These are phyloP conservation scores for Anarsia innoxiella DNA, from an alignment of 2,888 invertebrate genomes.

Conservation along the genomic window DNA sequence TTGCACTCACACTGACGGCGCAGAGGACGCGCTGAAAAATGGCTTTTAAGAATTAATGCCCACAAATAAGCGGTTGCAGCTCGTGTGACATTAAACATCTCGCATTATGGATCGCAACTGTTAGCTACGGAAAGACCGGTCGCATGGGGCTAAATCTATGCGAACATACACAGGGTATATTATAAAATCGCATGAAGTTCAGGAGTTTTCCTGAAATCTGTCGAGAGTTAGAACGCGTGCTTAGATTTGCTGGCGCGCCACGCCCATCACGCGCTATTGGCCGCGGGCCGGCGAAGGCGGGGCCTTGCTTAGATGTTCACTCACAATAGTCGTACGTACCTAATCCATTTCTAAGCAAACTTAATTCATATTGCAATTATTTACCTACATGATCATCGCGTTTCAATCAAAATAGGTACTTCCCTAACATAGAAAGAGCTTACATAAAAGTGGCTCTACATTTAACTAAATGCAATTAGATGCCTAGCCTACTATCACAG, in stretches of 20 bases:
- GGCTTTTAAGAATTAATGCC: conserved; percentile 62
- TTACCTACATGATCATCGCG: too few species aligned
- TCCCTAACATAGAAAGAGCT: too few species aligned
- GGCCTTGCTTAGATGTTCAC: conserved; percentile 67
- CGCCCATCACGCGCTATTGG: conserved; percentile 65
- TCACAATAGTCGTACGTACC: too few species aligned
- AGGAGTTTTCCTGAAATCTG: conserved; percentile 6
- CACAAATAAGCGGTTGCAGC: conserved; percentile 61
- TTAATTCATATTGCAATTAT: too few species aligned
- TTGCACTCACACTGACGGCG: conserved; percentile 48
- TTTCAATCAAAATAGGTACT: too few species aligned
- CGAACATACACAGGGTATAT: neutral
- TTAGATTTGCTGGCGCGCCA: conserved; percentile 56
- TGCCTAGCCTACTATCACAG: too few species aligned
- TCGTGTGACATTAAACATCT: conserved; percentile 51
- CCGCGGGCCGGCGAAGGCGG: conserved; percentile 56
- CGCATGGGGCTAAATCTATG: conserved; percentile 4
- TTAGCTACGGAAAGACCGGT: conserved; percentile 32
- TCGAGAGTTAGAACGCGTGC: conserved; percentile 20
- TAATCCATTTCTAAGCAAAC: too few species aligned
- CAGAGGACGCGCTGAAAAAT: conserved; percentile 62
- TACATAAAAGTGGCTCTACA: too few species aligned
- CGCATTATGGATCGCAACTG: conserved; percentile 41
- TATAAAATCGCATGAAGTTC: neutral
- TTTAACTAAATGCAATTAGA: too few species aligned